Conservation (phyloP, 30 jellyfish, hydroid and myxozoan genomes). For the Chironex yamaguchii region DNA sequence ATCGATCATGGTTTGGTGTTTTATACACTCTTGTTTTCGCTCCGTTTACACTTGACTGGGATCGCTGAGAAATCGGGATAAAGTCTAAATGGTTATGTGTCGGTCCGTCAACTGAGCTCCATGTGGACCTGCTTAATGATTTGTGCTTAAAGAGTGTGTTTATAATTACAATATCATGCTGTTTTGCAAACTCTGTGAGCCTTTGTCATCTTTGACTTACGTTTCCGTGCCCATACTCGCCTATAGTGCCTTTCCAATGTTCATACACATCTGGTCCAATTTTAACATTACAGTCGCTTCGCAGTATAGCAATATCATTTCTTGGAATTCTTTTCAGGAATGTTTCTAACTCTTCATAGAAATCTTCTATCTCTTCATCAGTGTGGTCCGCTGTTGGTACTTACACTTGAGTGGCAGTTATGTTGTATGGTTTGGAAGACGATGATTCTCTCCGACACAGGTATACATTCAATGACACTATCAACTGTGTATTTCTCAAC, state of each 20-base stretch:
- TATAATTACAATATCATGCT: neutral
- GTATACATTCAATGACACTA: neutral
- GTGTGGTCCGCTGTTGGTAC: neutral
- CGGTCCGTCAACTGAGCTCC: neutral
- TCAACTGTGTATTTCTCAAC: neutral
- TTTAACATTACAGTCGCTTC: neutral
- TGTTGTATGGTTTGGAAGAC: neutral
- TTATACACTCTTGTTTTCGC: neutral
- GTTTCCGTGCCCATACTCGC: no score
- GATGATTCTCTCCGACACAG: no score
- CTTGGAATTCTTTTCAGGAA: no score
- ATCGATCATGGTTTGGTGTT: neutral
- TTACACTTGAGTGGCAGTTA: neutral
- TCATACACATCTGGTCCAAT: neutral
- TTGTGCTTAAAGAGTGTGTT: neutral
- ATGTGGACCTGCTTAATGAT: neutral
- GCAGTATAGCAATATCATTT: neutral
- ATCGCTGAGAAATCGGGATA: neutral
- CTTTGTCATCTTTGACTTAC: neutral
- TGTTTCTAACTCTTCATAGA: neutral
- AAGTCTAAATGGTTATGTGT: neutral
- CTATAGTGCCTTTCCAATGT: no score
- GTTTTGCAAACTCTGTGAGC: neutral
- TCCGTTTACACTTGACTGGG: neutral
- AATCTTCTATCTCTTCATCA: neutral